Conservation (phyloP, 23 tunicate species). For the Trididemnum nubilum region DNA sequence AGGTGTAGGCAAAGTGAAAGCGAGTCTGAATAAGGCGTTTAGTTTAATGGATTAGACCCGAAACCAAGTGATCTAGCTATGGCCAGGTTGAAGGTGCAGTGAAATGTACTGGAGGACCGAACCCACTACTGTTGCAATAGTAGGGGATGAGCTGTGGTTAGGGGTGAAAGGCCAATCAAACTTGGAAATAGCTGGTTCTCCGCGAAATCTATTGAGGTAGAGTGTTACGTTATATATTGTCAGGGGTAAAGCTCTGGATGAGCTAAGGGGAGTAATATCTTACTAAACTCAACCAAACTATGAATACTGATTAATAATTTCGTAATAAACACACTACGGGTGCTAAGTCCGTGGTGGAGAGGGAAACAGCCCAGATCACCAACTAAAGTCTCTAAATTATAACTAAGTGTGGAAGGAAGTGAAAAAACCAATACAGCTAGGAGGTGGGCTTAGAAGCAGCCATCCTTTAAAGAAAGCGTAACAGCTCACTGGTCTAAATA, state of each 20-base stretch:
- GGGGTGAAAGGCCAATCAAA: conserved; percentile 24
- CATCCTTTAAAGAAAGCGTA: conserved; percentile 22
- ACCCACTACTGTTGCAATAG: background rate
- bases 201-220: conserved; percentile 16
- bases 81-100: conserved; percentile 9
- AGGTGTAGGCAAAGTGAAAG: conserved; percentile 10
- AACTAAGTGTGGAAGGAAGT: conserved; percentile 5
- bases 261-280: background rate
- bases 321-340: background rate
- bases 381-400: background rate
- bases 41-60: conserved; percentile 3
- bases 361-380: conserved; percentile 25
- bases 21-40: conserved; percentile 3
- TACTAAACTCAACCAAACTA: conserved; percentile 13
- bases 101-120: conserved; percentile 3
- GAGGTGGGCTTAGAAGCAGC: conserved; percentile 25
- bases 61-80: conserved; percentile 14
- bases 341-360: conserved; percentile 11
- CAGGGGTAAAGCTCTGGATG: conserved; percentile 12
- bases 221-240: background rate
- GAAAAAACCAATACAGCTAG: background rate
- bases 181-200: conserved; percentile 21
- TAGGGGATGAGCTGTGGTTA: background rate
- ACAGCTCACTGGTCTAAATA: conserved; percentile 16
- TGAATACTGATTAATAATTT: background rate